These are phyloP conservation scores for Physeter macrocephalus DNA, from an alignment of 2,113 vertebrate species.

Conservation along the genomic window DNA sequence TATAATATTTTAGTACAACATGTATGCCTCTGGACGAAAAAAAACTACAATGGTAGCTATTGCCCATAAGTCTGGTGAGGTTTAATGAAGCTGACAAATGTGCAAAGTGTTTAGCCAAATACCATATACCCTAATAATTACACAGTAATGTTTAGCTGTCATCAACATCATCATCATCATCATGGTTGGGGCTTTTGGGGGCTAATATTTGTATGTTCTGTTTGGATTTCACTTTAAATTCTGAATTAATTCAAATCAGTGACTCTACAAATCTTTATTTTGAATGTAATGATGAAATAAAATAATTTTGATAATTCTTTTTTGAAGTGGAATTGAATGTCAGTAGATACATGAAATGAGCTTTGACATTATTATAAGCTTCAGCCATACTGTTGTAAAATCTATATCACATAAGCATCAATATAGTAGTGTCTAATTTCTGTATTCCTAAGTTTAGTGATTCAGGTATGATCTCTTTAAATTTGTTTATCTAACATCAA, in stretches of 20 bases:
- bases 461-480: background rate
- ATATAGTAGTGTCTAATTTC: constrained; percentile 41
- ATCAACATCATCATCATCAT: background rate
- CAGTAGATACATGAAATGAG: background rate
- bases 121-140: background rate
- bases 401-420: constrained; percentile 50
- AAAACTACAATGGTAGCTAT: background rate
- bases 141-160: background rate
- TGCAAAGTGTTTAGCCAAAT: background rate
- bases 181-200: background rate
- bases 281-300: background rate
- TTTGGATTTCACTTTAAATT: background rate
- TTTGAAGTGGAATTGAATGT: constrained; percentile 50
- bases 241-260: background rate
- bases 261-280: background rate
- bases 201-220: background rate
- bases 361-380: constrained; percentile 43
- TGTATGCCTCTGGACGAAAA: background rate
- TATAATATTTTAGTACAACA: background rate
- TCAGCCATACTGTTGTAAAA: constrained; percentile 42
- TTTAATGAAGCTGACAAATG: background rate
- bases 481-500: background rate
- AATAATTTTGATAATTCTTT: constrained; percentile 53
- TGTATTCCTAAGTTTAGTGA: constrained; percentile 31
- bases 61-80: background rate